phyloP scores from a whole-genome alignment of 2,888 invertebrate genomes.

The Myopa testacea region DNA sequence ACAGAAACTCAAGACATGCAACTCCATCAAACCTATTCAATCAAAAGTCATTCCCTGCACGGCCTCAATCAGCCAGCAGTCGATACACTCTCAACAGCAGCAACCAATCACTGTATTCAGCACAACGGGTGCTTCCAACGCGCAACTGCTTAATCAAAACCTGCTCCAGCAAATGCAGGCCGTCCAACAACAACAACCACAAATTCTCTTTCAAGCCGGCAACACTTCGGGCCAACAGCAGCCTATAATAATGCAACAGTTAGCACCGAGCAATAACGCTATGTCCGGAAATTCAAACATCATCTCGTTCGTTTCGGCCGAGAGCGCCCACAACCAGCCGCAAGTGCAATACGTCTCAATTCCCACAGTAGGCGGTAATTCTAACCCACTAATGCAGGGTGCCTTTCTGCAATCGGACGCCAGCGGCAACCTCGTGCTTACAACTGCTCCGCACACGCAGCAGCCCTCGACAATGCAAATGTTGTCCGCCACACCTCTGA shows the following conservation, averaged over 20 bases:
- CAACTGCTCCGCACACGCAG: slow-evolving; percentile 66
- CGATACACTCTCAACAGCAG: slow-evolving; percentile 47
- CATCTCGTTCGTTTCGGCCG: slow-evolving; percentile 68
- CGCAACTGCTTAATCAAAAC: slow-evolving; percentile 49
- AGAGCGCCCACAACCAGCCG: slow-evolving; percentile 70
- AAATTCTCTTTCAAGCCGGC: slow-evolving; percentile 55
- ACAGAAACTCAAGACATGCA: slow-evolving; percentile 56
- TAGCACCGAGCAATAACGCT: slow-evolving; percentile 57
- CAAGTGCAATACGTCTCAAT: slow-evolving; percentile 83
- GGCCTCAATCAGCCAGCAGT: slow-evolving; percentile 42
- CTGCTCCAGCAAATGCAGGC: slow-evolving; percentile 49
- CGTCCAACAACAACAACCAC: slow-evolving; percentile 48
- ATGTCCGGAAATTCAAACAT: slow-evolving; percentile 66
- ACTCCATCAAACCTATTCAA: slow-evolving; percentile 59
- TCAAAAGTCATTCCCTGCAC: slow-evolving; percentile 54
- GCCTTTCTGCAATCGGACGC: slow-evolving; percentile 73
- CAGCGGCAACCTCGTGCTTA: slow-evolving; percentile 73
- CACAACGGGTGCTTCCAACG: slow-evolving; percentile 33
- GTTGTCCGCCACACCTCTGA: slow-evolving; percentile 71
- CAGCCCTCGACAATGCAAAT: slow-evolving; percentile 71
- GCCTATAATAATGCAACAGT: slow-evolving; percentile 67
- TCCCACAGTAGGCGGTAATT: slow-evolving; percentile 71
- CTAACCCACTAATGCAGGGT: slow-evolving; percentile 72
- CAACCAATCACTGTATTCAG: slow-evolving; percentile 55
- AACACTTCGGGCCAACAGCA: slow-evolving; percentile 47